These are phyloP conservation scores for Aratinga solstitialis DNA, from an alignment of 2,797 vertebrate genomes.

Conservation along the genomic window DNA sequence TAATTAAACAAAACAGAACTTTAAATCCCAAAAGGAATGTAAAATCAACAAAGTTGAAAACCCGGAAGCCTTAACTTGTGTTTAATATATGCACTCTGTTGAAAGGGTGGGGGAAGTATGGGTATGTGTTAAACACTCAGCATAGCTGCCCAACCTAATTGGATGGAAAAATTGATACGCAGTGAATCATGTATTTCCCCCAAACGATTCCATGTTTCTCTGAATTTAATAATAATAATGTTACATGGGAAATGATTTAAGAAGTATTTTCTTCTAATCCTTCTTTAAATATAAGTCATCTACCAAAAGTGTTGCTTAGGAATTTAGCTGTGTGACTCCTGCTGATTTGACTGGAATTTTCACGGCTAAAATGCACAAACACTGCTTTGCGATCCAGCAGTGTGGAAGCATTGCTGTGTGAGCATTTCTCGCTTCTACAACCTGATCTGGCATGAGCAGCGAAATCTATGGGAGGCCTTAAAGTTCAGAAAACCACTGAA, in stretches of 20 bases:
- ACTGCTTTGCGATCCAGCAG: neutral
- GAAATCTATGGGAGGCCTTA: neutral
- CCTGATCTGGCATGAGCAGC: neutral
- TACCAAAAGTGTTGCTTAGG: slow-evolving; percentile 27
- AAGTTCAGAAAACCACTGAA: neutral
- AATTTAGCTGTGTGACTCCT: slow-evolving; percentile 51
- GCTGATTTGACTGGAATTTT: slow-evolving; percentile 22
- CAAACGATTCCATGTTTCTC: slow-evolving; percentile 14
- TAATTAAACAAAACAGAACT: slow-evolving; percentile 64
- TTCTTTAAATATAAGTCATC: slow-evolving; percentile 46
- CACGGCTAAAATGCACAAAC: slow-evolving; percentile 4
- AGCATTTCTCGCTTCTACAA: neutral
- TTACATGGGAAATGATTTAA: slow-evolving; percentile 47
- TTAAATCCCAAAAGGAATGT: slow-evolving; percentile 49
- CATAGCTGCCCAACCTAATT: slow-evolving; percentile 16
- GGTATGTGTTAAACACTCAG: neutral
- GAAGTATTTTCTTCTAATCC: slow-evolving; percentile 51
- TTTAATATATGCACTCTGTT: slow-evolving; percentile 46
- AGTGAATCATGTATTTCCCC: slow-evolving; percentile 23
- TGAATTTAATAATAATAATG: neutral
- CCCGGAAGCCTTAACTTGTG: slow-evolving; percentile 53
- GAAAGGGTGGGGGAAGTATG: neutral
- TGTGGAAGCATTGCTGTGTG: neutral
- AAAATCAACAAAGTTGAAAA: slow-evolving; percentile 63
- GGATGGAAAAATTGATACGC: slow-evolving; percentile 42